These are phyloP conservation scores for Himalopsyche anomala DNA, from an alignment of 2,888 invertebrate genomes.

Conservation along the genomic window DNA sequence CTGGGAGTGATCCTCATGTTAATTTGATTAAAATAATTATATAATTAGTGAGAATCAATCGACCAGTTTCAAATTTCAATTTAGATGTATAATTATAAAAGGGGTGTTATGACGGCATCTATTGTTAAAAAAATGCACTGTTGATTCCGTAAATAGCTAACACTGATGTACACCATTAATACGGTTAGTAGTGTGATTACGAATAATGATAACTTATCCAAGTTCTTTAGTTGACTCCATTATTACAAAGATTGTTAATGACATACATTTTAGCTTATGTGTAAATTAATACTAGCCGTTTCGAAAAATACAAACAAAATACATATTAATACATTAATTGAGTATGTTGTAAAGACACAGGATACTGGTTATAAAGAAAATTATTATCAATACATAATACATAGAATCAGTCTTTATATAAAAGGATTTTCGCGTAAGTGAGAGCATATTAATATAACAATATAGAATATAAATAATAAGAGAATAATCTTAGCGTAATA, in stretches of 20 bases:
- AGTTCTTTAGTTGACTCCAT: slow-evolving; percentile 23
- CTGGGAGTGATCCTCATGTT: neutral
- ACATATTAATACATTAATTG: slow-evolving; percentile 15
- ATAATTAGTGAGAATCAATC: too few relatives aligned
- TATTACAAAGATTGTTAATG: slow-evolving; percentile 2
- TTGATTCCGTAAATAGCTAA: too few relatives aligned
- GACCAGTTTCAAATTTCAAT: too few relatives aligned
- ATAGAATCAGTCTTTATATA: slow-evolving; percentile 51
- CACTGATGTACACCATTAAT: neutral
- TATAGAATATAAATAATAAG: slow-evolving; percentile 3
- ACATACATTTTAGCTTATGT: neutral
- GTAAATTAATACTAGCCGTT: neutral
- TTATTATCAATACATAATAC: slow-evolving; percentile 27
- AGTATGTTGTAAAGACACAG: slow-evolving; percentile 29
- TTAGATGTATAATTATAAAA: too few relatives aligned
- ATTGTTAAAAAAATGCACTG: too few relatives aligned
- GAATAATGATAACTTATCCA: neutral
- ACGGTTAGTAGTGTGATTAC: neutral
- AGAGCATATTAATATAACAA: slow-evolving; percentile 22
- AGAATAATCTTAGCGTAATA: slow-evolving; percentile 11
- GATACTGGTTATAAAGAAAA: slow-evolving; percentile 23
- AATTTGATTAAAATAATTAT: too few relatives aligned
- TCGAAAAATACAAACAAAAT: slow-evolving; percentile 25
- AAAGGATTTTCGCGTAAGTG: slow-evolving; percentile 39
- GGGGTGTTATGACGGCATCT: too few relatives aligned